These are phyloP conservation scores for Omphaloscelis lunosa DNA, from an alignment of 2,888 invertebrate genomes.

Conservation along the genomic window DNA sequence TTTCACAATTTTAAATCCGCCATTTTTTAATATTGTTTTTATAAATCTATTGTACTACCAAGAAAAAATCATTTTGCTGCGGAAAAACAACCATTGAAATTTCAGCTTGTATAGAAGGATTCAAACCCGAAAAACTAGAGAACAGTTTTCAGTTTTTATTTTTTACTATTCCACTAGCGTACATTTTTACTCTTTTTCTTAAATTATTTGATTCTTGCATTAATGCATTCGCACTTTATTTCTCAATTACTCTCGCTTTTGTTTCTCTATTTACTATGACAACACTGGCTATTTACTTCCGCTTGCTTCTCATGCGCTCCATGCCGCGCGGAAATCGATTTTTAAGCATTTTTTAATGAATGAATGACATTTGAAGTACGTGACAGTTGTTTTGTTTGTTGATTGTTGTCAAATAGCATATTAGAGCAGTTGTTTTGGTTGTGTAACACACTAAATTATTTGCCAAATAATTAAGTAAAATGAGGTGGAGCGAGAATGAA, in stretches of 20 bases:
- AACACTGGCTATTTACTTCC: background rate
- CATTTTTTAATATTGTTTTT: no score
- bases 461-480: constrained; percentile 57
- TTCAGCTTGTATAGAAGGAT: no score
- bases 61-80: no score
- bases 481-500: constrained; percentile 86
- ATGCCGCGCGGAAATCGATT: background rate
- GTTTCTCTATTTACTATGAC: background rate
- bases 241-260: background rate
- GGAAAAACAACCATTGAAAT: no score
- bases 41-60: no score
- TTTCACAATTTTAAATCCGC: no score
- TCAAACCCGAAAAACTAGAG: no score
- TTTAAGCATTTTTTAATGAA: constrained; percentile 8
- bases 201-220: background rate
- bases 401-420: constrained; percentile 12
- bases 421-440: constrained; percentile 24
- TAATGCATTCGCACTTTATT: background rate
- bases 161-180: no score
- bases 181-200: no score
- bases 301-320: background rate
- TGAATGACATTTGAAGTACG: constrained; percentile 16
- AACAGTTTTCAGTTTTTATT: no score
- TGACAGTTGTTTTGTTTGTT: constrained; percentile 47
- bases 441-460: constrained; percentile 15